phyloP scores from a whole-genome alignment of 2,888 invertebrate genomes.

The Acanthococcus lagerstroemiae region DNA sequence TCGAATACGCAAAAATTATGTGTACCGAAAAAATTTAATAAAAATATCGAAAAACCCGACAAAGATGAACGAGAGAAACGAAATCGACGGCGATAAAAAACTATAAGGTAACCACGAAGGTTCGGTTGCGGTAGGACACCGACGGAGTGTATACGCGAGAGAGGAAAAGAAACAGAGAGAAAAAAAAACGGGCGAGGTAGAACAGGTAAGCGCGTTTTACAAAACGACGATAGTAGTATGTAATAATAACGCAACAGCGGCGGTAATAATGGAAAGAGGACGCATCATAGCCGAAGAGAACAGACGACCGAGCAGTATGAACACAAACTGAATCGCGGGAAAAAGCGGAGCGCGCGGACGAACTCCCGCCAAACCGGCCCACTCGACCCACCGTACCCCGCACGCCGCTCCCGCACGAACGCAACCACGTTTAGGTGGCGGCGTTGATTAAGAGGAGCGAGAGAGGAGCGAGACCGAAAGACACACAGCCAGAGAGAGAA shows the following conservation, averaged over 20 bases:
- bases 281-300: conserved; percentile 25
- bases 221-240: conserved; percentile 22
- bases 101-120: conserved; percentile 24
- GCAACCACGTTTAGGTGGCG: background rate
- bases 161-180: background rate
- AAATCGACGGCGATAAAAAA: background rate
- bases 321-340: conserved; percentile 24
- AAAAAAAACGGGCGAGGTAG: conserved; percentile 15
- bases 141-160: conserved; percentile 23
- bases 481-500: background rate
- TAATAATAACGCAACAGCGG: conserved; percentile 31
- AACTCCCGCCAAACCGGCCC: conserved; percentile 27
- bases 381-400: conserved; percentile 2
- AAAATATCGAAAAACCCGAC: background rate
- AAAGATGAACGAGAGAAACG: background rate
- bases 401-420: background rate
- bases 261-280: conserved; percentile 27
- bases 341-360: conserved; percentile 26
- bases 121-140: conserved; percentile 29
- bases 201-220: conserved; percentile 30
- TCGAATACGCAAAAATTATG: background rate
- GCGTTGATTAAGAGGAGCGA: conserved; percentile 1
- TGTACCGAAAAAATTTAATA: background rate
- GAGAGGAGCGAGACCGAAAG: background rate
- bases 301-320: conserved; percentile 25